Percentiles rank a stretch among this genome's conserved stretches.
Conservation (phyloP, 1,140 invertebrate genomes). For the Drosophila aff. region DNA sequence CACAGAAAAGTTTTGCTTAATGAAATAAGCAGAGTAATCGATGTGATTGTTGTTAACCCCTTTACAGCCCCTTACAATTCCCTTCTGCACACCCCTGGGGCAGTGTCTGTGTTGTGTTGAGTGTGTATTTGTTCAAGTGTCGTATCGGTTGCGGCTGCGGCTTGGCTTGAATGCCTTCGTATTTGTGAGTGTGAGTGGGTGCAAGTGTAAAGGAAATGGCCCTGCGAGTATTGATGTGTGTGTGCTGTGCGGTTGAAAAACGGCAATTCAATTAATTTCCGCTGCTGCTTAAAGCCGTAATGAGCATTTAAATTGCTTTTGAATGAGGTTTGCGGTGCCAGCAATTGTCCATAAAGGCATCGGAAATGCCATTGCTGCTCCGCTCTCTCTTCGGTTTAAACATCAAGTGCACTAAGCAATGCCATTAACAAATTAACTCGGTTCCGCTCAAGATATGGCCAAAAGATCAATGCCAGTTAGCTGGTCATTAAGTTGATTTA, state of each 20-base stretch:
- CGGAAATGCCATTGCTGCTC: conserved; percentile 32
- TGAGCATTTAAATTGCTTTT: conserved; percentile 82
- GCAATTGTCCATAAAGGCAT: conserved; percentile 73
- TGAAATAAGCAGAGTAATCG: conserved; percentile 78
- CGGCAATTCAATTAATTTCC: conserved; percentile 82
- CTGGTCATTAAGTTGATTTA: conserved; percentile 10
- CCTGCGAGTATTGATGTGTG: conserved; percentile 9
- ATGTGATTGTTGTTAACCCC: conserved; percentile 63
- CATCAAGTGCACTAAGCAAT: conserved; percentile 52
- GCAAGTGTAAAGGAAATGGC: conserved; percentile 30
- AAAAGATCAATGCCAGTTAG: conserved; percentile 14
- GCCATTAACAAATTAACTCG: conserved; percentile 67
- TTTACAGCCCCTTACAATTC: not conserved
- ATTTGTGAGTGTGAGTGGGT: conserved; percentile 15
- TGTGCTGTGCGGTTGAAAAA: conserved; percentile 69
- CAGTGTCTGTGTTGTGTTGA: conserved; percentile 30
- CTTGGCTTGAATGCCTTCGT: conserved; percentile 58
- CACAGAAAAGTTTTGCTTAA: conserved; percentile 70
- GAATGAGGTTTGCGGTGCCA: conserved; percentile 73
- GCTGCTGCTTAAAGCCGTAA: conserved; percentile 80
- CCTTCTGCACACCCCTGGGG: conserved; percentile 5
- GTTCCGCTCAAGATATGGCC: conserved; percentile 13
- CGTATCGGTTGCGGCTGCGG: conserved; percentile 80
- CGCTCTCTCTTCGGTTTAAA: conserved; percentile 32
- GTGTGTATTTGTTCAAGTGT: conserved; percentile 78